Evolutionary conservation across 2,797 vertebrate species (phyloP), one percentile per base, ranked within the genome.

Genomic region (Eremophila alpestris): DNA sequence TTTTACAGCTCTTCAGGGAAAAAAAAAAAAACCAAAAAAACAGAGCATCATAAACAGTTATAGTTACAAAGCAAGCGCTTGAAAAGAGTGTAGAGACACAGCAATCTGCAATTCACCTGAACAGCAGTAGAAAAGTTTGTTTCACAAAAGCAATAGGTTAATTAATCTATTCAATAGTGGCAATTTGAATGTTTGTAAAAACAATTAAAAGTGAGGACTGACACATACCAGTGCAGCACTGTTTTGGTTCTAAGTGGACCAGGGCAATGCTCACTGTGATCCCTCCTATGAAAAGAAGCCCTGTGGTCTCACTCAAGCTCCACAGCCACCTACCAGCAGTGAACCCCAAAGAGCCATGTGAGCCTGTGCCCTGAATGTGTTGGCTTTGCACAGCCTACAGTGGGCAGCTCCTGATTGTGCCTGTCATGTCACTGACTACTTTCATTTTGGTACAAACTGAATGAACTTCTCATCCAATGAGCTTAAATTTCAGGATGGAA

Each of bases 301-400:
- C 23, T 16, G 18, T 58, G 19, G 9, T 79, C 16, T 74, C 0
- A 0, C 17, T 68, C 24, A 56, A 19, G 16, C 5, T 84, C 7
- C n/a, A 59, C 19, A 41, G 34, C 7, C 29, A 38, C 11, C 15
- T 22, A 22, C 11, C 13, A 56, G 18, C 48, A 80, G 45, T 23
- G 48, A 74, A 58, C 4, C 8, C 29, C 6, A 9, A 52, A 63
- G 19, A 83, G 10, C 4, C 8, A 2, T 3, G 3, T 1, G 1
- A 46, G 20, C 1, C 3, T 85, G 13, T 71, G 29, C 5, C 29
- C 26, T 19, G 16, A 30, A 23, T 2, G 4, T 11, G 49, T 43
- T 13, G 21, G 5, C 36, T 73, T 62, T 65, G 27, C 14, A 45
- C 8, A 27, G 8, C 7, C 15, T 22, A 2, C 20, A 30, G 38